phyloP scores from a whole-genome alignment of 2,113 vertebrate species.

The Coreoperca whiteheadi region DNA sequence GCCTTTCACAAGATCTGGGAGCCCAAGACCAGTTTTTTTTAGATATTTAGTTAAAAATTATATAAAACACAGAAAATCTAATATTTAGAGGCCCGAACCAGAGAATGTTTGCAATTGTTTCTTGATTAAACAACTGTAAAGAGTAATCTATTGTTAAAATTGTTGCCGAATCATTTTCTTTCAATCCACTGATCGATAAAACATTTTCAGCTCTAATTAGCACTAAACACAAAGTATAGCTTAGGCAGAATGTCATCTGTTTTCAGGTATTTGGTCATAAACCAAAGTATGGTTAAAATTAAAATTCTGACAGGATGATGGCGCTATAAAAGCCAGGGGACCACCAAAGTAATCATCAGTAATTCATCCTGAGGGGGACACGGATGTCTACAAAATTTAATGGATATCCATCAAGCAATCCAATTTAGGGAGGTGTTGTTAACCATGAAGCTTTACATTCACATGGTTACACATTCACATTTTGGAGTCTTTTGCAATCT shows the following conservation, averaged over 20 bases:
- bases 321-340: too few relatives aligned
- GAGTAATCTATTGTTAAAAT: background rate
- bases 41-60: background rate
- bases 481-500: conserved; percentile 1
- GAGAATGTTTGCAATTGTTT: background rate
- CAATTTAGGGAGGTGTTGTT: background rate
- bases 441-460: background rate
- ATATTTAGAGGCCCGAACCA: background rate
- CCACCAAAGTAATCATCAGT: background rate
- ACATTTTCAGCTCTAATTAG: background rate
- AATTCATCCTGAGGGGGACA: background rate
- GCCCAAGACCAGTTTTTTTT: too few relatives aligned
- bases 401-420: background rate
- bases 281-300: background rate
- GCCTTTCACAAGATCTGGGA: too few relatives aligned
- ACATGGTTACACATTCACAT: background rate
- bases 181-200: background rate
- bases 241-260: background rate
- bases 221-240: background rate
- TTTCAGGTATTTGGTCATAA: background rate
- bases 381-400: background rate
- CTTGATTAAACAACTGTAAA: background rate
- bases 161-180: background rate
- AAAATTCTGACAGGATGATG: background rate
- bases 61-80: background rate